phyloP scores from a whole-genome alignment of 2,888 invertebrate species.

The Oscheius sp. region DNA sequence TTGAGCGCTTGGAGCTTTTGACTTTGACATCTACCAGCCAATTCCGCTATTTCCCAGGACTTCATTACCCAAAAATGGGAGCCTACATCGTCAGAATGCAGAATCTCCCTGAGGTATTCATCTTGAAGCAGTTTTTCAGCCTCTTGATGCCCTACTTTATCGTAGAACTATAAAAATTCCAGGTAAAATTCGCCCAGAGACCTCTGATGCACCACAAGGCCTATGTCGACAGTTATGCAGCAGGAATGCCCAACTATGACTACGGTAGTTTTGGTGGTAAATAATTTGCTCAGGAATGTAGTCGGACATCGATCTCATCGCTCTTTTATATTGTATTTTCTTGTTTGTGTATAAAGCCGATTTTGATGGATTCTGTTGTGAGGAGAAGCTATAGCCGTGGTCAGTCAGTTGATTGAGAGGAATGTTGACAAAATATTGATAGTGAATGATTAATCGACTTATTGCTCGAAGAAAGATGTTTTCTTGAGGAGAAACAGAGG shows the following conservation, averaged over 20 bases:
- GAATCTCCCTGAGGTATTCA: slow-evolving; percentile 49
- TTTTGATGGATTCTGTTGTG: not conserved
- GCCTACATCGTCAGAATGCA: slow-evolving; percentile 63
- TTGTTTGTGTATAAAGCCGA: slow-evolving; percentile 8
- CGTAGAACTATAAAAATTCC: not conserved
- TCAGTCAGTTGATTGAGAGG: too few species aligned
- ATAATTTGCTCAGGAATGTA: not conserved
- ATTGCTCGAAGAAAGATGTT: too few species aligned
- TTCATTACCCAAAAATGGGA: slow-evolving; percentile 59
- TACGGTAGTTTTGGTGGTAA: slow-evolving; percentile 40
- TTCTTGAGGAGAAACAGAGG: too few species aligned
- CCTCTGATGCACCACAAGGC: slow-evolving; percentile 58
- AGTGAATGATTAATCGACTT: too few species aligned
- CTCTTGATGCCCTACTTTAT: not conserved
- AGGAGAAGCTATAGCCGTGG: too few species aligned
- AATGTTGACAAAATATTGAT: too few species aligned
- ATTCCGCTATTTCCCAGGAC: slow-evolving; percentile 52
- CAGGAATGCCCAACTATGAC: slow-evolving; percentile 59
- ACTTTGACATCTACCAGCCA: slow-evolving; percentile 46
- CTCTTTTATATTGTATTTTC: not conserved
- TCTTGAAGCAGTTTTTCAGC: not conserved
- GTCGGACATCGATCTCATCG: not conserved
- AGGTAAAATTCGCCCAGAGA: slow-evolving; percentile 56
- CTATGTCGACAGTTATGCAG: slow-evolving; percentile 53
- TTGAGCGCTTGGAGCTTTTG: slow-evolving; percentile 58